Evolutionary conservation across 35 echinoderm and acorn worm genomes (phyloP).

Genomic region (Lytechinus variegatus): DNA sequence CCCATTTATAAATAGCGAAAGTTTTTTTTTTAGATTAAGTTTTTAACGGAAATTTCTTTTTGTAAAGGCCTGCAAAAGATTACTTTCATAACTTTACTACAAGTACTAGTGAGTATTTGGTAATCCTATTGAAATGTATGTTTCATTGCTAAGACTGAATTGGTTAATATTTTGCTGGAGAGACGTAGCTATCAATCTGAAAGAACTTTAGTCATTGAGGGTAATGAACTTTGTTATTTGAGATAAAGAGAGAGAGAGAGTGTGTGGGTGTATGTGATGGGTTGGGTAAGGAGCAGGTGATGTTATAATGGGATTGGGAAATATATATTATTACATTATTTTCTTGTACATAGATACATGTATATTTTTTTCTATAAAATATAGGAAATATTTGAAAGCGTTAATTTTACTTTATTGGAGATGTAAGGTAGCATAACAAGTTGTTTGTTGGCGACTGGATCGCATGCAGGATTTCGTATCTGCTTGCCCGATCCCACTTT

Average conservation of each 20-base stretch:
- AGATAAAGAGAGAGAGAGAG: neutral
- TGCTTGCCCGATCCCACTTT: no score
- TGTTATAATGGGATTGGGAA: neutral
- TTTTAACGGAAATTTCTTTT: no score
- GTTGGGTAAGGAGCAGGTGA: neutral
- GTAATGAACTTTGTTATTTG: neutral
- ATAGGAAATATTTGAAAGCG: neutral
- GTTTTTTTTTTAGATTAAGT: no score
- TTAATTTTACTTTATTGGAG: neutral
- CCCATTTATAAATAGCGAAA: no score
- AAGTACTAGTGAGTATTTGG: neutral
- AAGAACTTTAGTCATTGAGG: neutral
- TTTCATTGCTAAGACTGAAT: neutral
- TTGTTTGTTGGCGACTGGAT: no score
- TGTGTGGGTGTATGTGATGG: neutral
- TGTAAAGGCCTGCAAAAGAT: no score
- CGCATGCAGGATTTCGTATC: no score
- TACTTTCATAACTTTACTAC: neutral
- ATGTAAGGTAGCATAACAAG: neutral
- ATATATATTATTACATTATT: conserved; percentile 8
- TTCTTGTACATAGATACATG: neutral
- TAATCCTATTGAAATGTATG: neutral
- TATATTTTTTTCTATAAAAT: conserved; percentile 23
- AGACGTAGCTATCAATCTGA: neutral
- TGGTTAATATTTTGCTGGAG: neutral